Conservation (phyloP, 37 sponge, comb jelly and placozoan species). For the Spongia lamella region DNA sequence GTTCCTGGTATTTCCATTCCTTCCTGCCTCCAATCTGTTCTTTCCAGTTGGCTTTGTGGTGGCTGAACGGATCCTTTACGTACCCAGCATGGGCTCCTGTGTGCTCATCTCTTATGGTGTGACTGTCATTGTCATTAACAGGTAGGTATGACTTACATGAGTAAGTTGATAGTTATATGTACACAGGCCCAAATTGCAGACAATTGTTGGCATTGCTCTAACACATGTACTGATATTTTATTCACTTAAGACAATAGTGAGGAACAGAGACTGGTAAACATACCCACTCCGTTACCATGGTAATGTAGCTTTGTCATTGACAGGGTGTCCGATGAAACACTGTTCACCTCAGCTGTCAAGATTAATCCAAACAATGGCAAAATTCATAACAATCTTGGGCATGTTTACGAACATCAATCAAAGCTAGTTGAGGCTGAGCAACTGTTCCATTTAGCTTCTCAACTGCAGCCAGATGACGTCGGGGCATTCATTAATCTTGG, state of each 20-base stretch:
- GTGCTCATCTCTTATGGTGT: constrained; percentile 46
- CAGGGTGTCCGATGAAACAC: constrained; percentile 42
- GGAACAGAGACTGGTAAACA: constrained; percentile 73
- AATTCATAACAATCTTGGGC: constrained; percentile 82
- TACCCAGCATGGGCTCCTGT: constrained; percentile 80
- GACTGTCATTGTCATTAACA: constrained; percentile 1
- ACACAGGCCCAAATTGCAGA: neutral
- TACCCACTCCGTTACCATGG: neutral
- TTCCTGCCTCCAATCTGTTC: constrained; percentile 95
- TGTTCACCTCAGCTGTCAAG: constrained; percentile 71
- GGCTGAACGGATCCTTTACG: constrained; percentile 90
- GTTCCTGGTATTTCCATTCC: constrained; percentile 77
- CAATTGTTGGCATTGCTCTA: constrained; percentile 26
- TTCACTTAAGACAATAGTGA: constrained; percentile 35
- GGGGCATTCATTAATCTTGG: constrained; percentile 84
- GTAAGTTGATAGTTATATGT: neutral
- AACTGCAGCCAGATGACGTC: constrained; percentile 80
- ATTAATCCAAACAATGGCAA: constrained; percentile 77
- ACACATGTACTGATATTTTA: constrained; percentile 23
- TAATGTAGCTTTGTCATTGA: neutral
- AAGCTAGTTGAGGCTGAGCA: constrained; percentile 60
- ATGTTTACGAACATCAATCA: constrained; percentile 53
- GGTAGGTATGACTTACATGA: neutral
- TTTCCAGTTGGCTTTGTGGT: constrained; percentile 96
- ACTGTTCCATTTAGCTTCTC: constrained; percentile 59